Evolutionary conservation across 35 echinoderm and acorn worm genomes (phyloP).

Genomic region (Strongylocentrotus purpuratus): DNA sequence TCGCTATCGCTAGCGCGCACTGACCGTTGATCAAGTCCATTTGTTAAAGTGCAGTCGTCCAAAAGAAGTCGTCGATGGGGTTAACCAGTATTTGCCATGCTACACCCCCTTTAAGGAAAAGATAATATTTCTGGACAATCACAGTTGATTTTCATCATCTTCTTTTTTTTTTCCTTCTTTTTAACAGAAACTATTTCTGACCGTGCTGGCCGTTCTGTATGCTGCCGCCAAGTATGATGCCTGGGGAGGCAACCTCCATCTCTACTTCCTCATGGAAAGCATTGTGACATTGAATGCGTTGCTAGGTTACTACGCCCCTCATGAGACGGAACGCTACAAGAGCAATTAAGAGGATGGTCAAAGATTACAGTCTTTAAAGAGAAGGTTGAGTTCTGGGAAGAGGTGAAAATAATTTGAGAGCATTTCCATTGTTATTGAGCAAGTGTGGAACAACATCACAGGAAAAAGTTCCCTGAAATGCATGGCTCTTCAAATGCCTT

Average conservation of each 20-base stretch:
- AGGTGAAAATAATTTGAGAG: too few relatives aligned
- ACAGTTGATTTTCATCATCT: background rate
- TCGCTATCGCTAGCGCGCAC: background rate
- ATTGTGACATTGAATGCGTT: slow-evolving; percentile 24
- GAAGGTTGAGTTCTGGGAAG: too few relatives aligned
- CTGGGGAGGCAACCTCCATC: background rate
- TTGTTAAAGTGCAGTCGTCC: too few relatives aligned
- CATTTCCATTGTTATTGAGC: too few relatives aligned
- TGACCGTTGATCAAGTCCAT: background rate
- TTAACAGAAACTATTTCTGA: slow-evolving; percentile 1
- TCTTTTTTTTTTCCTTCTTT: background rate
- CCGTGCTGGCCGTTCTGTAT: background rate
- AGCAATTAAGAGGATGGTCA: background rate
- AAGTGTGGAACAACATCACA: too few relatives aligned
- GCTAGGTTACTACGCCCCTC: slow-evolving; percentile 64
- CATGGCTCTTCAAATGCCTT: too few relatives aligned
- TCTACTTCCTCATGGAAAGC: background rate
- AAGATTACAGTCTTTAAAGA: background rate
- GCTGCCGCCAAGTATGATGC: slow-evolving; percentile 31
- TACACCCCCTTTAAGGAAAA: background rate
- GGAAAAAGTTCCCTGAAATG: too few relatives aligned
- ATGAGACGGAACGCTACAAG: slow-evolving; percentile 58
- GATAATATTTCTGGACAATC: background rate
- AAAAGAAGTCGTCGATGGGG: too few relatives aligned
- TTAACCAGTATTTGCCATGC: too few relatives aligned